Evolutionary conservation across 2,888 invertebrate species (phyloP), one percentile per base, ranked within the genome.

Genomic region (Altica lythri): DNA sequence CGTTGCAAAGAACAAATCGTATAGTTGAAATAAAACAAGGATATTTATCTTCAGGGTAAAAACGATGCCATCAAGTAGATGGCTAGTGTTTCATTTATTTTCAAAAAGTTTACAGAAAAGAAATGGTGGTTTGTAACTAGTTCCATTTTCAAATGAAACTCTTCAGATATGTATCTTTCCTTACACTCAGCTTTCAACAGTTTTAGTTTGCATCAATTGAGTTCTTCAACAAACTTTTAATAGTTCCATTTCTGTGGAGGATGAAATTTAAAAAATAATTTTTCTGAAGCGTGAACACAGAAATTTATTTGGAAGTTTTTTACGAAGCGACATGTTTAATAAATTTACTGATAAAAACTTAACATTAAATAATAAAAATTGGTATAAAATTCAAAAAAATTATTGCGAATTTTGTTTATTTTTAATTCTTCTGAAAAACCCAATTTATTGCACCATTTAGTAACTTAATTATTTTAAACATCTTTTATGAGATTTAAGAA

Each of bases 181-280:
- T 12, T 12, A 4, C 10, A 5, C 12, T 12, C 30, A 9, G 27
- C 27, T 2, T 27, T 2, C 42, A 8, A 8, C 8, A n/a, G 13
- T 9, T 30, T 6, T 2, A 5, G 10, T 4, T 12, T 6, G 30
- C 30, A n/a, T n/a, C 27, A 18, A 30, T n/a, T n/a, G n/a, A n/a
- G 27, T 16, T 43, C 29, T 18, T 43, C 29, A 30, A 43, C 30
- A 30, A 30, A 43, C 18, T 43, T 30, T 12, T 43, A 43, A 27
- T 10, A 43, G 29, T 29, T 43, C 29, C 10, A 12, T 16, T 42
- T 49, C 32, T 14, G 43, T 13, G 40, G 17, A 19, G 17, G 30
- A 10, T 2, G 12, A 12, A 49, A 47, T 19, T 25, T 9, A 16
- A 16, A 25, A 47, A 35, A 48, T 22, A 48, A 48, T 38, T 37